phyloP scores from a whole-genome alignment of 1,140 invertebrate species.

The Cyclargus thomasi region DNA sequence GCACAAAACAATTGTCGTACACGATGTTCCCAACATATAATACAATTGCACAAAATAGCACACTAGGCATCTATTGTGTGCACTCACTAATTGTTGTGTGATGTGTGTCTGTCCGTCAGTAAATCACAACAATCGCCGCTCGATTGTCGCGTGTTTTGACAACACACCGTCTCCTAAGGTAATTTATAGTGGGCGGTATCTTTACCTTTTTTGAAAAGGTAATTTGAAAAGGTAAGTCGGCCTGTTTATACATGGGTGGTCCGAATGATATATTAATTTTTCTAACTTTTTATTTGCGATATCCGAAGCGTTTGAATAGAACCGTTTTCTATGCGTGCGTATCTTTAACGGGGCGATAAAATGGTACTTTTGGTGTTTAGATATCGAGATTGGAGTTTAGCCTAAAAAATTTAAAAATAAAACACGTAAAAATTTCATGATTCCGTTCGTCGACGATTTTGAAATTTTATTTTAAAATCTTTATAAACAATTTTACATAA shows the following conservation, averaged over 20 bases:
- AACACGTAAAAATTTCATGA: no score
- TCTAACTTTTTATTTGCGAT: slow-evolving; percentile 10
- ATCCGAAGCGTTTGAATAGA: neutral
- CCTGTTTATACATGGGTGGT: slow-evolving; percentile 11
- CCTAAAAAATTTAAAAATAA: neutral
- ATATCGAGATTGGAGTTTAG: neutral
- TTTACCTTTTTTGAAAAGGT: slow-evolving; percentile 3
- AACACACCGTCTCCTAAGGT: slow-evolving; percentile 8
- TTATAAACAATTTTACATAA: no score
- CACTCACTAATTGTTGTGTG: neutral
- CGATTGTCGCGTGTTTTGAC: slow-evolving; percentile 10
- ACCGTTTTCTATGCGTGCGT: neutral
- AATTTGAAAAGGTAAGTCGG: slow-evolving; percentile 5
- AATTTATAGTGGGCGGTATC: slow-evolving; percentile 11
- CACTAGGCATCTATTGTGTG: neutral
- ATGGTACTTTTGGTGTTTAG: neutral
- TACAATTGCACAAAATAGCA: neutral
- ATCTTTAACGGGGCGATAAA: neutral
- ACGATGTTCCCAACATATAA: neutral
- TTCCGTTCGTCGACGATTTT: no score
- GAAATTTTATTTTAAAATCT: no score
- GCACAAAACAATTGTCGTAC: neutral
- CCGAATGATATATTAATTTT: slow-evolving; percentile 7
- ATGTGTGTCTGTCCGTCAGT: neutral
- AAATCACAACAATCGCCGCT: slow-evolving; percentile 6